Conservation (phyloP, 2,113 vertebrate genomes). For the Ptilonorhynchus violaceus region DNA sequence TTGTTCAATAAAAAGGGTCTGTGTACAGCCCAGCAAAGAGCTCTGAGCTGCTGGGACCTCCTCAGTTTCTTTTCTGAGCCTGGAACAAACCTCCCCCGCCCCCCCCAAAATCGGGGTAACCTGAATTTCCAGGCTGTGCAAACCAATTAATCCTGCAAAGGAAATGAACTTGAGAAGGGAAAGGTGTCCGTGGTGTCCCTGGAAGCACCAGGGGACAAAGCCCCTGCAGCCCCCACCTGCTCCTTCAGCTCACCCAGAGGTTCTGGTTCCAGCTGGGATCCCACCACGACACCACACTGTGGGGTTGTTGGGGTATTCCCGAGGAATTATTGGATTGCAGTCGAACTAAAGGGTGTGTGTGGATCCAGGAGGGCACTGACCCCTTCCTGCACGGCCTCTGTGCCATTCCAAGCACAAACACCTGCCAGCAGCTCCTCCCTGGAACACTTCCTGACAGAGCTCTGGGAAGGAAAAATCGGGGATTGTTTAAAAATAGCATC, state of each 20-base stretch:
- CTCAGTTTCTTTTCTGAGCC: not conserved
- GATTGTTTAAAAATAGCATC: not conserved
- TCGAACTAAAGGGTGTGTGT: fast-evolving
- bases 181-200: fast-evolving
- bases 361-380: not conserved
- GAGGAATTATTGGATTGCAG: fast-evolving
- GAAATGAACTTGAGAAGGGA: fast-evolving
- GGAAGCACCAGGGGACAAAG: fast-evolving
- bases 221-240: fast-evolving
- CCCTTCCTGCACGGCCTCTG: not conserved
- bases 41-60: not conserved
- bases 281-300: fast-evolving
- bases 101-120: fast-evolving
- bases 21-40: not conserved
- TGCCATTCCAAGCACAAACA: not conserved
- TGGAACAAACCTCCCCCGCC: not conserved
- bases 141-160: not conserved
- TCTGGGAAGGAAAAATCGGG: not conserved
- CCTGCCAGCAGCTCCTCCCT: not conserved
- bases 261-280: not conserved
- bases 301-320: fast-evolving
- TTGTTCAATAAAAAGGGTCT: not conserved
- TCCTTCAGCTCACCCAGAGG: not conserved
- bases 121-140: not conserved
- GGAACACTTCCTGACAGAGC: not conserved